phyloP scores from a whole-genome alignment of 2,797 vertebrate species.

The Novumbra hubbsi region DNA sequence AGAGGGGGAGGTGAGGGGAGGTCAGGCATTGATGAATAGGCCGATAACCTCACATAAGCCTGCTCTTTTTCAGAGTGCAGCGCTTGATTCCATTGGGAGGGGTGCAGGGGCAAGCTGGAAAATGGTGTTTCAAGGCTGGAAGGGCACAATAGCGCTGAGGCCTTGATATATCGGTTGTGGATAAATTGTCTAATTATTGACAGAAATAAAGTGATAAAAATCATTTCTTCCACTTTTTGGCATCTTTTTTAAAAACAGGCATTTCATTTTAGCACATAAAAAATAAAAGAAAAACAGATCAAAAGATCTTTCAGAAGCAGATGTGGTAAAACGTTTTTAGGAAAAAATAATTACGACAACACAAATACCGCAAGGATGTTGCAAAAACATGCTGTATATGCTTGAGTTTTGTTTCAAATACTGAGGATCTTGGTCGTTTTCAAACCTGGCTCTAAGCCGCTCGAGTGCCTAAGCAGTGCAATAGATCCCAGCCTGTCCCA shows the following conservation, averaged over 20 bases:
- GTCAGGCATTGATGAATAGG: slow-evolving; percentile 21
- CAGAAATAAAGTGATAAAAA: not conserved
- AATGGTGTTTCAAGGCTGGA: not conserved
- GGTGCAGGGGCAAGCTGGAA: slow-evolving; percentile 10
- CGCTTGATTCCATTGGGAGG: slow-evolving; percentile 23
- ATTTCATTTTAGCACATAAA: no score
- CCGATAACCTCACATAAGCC: slow-evolving; percentile 14
- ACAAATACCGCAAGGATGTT: no score
- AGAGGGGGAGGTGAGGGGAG: not conserved
- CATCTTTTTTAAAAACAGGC: no score
- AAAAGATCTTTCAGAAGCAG: no score
- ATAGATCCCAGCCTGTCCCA: not conserved
- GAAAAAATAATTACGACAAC: no score
- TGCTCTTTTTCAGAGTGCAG: slow-evolving; percentile 26
- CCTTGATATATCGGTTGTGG: not conserved
- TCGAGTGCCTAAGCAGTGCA: not conserved
- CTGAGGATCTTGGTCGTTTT: no score
- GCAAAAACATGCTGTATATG: no score
- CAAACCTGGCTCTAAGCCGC: not conserved
- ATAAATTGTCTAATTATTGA: not conserved
- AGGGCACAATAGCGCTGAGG: not conserved
- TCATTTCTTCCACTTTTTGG: no score
- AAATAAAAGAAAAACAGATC: no score
- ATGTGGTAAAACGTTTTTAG: no score
- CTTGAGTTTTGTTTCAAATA: no score